phyloP scores from a whole-genome alignment of 2,888 invertebrate species.

The Zaprionus obscuricornis region DNA sequence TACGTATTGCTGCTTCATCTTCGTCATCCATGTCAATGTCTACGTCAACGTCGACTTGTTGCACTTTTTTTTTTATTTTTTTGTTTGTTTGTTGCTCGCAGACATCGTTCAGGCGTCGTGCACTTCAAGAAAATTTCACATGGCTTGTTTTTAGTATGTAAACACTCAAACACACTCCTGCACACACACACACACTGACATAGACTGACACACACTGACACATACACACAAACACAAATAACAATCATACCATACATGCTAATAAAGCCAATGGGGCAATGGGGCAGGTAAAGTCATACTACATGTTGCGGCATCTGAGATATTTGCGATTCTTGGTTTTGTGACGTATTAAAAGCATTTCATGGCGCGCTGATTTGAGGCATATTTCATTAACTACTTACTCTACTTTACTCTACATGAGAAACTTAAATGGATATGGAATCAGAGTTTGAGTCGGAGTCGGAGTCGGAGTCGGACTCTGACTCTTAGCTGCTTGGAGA shows the following conservation, averaged over 20 bases:
- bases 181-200: slow-evolving; percentile 6
- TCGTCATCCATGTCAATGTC: slow-evolving; percentile 36
- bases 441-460: not conserved
- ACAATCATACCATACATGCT: slow-evolving; percentile 18
- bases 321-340: slow-evolving; percentile 21
- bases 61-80: slow-evolving; percentile 27
- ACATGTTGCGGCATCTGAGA: slow-evolving; percentile 33
- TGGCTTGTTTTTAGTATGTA: slow-evolving; percentile 3
- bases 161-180: not conserved
- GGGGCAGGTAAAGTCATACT: not conserved
- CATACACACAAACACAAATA: not conserved
- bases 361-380: slow-evolving; percentile 37
- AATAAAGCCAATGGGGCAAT: slow-evolving; percentile 27
- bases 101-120: slow-evolving; percentile 55
- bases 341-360: slow-evolving; percentile 40
- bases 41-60: slow-evolving; percentile 51
- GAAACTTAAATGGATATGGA: not conserved
- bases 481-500: too few relatives aligned
- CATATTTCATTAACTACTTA: slow-evolving; percentile 44
- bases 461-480: too few relatives aligned
- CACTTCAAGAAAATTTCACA: slow-evolving; percentile 47
- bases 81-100: slow-evolving; percentile 31
- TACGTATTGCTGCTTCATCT: too few relatives aligned
- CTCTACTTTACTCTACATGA: slow-evolving; percentile 22
- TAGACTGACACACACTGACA: not conserved